phyloP scores from a whole-genome alignment of 2,888 invertebrate species.

The Eupithecia exiguata region DNA sequence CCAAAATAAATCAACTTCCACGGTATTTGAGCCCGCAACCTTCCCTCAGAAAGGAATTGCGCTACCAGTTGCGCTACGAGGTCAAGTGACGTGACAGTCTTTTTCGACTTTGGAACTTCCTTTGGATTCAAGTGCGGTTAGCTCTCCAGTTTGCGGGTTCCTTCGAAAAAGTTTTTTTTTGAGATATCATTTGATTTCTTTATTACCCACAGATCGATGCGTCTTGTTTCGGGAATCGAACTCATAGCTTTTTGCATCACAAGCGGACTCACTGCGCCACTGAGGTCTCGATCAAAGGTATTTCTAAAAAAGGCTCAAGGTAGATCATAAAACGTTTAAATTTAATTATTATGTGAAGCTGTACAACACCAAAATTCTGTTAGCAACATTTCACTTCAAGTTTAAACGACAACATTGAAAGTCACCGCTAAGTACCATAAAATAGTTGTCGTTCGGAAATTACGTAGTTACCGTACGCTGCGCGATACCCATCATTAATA shows the following conservation, averaged over 20 bases:
- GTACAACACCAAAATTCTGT: background rate
- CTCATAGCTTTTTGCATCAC: background rate
- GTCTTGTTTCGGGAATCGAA: background rate
- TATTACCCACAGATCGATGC: no score
- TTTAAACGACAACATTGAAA: background rate
- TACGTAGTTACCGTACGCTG: constrained; percentile 27
- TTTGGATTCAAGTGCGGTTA: no score
- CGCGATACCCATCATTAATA: constrained; percentile 39
- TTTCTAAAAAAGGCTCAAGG: background rate
- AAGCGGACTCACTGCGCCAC: background rate
- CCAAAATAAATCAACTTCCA: no score
- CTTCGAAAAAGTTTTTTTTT: no score
- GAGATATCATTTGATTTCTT: no score
- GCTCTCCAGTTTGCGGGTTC: no score
- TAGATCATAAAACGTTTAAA: background rate
- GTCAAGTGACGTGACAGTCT: no score
- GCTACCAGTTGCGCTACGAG: no score
- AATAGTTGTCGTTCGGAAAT: constrained; percentile 21
- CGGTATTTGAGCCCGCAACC: no score
- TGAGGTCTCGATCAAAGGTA: no score
- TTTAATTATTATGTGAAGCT: background rate
- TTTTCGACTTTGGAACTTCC: no score
- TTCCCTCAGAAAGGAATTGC: no score
- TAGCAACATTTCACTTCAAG: background rate
- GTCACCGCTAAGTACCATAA: constrained; percentile 14